Percentiles rank a stretch among this genome's conserved stretches.
phyloP scores from a whole-genome alignment of 1,140 invertebrate species.

The Temnothorax curvispinosus region DNA sequence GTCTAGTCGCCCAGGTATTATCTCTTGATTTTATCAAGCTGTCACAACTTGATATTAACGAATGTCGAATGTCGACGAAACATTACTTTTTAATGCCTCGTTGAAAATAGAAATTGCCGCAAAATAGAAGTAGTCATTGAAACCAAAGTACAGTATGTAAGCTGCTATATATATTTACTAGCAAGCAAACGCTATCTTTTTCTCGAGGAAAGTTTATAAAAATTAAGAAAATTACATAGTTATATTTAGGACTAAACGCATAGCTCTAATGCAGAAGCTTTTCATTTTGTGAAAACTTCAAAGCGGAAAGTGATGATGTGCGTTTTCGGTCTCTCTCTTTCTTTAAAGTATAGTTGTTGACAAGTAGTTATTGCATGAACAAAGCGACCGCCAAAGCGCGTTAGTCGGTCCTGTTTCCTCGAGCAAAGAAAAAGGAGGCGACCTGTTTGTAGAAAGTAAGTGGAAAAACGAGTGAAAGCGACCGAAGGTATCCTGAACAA shows the following conservation, averaged over 20 bases:
- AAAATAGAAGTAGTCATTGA: background rate
- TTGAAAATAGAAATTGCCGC: background rate
- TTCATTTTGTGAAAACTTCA: slow-evolving; percentile 4
- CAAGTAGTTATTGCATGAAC: slow-evolving; percentile 34
- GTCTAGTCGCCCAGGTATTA: background rate
- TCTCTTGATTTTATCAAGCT: background rate
- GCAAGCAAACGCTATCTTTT: background rate
- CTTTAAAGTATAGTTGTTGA: slow-evolving; percentile 14
- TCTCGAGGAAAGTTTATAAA: slow-evolving; percentile 25
- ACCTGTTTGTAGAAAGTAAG: slow-evolving; percentile 56
- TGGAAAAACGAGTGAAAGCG: slow-evolving; percentile 56
- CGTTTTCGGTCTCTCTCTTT: background rate
- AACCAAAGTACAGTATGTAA: background rate
- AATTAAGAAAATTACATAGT: background rate
- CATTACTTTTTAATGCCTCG: background rate
- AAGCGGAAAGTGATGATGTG: background rate
- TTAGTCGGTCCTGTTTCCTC: slow-evolving; percentile 24
- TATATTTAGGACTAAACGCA: background rate
- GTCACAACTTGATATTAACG: background rate
- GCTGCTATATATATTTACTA: background rate
- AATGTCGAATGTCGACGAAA: background rate
- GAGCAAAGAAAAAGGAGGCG: slow-evolving; percentile 19
- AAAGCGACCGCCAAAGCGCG: slow-evolving; percentile 11
- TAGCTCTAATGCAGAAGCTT: background rate
- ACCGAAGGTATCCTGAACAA: background rate